These are phyloP conservation scores for Sphinx pinastri DNA, from an alignment of 2,888 invertebrate genomes.

Conservation along the genomic window DNA sequence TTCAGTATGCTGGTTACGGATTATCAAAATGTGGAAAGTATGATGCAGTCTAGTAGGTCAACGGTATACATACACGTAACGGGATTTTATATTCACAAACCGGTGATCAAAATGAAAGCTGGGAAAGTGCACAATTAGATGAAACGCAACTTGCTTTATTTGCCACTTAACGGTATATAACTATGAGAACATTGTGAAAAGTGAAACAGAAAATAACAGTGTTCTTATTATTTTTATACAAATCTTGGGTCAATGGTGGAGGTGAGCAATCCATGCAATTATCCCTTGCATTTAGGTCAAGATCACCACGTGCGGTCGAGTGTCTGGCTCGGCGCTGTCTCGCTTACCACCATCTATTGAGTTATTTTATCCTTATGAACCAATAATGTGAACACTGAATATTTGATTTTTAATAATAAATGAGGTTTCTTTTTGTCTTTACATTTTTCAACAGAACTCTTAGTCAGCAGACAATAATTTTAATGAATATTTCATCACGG, in stretches of 20 bases:
- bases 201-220: conserved; percentile 44
- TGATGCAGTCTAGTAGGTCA: conserved; percentile 67
- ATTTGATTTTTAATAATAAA: too few species aligned
- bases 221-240: conserved; percentile 35
- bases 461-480: too few species aligned
- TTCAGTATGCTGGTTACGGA: conserved; percentile 15
- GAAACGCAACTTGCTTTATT: conserved; percentile 46
- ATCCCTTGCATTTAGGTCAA: conserved; percentile 75
- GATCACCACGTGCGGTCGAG: conserved; percentile 65
- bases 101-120: conserved; percentile 74
- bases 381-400: background rate
- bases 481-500: too few species aligned
- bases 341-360: conserved; percentile 45
- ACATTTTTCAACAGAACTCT: too few species aligned
- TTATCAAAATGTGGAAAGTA: conserved; percentile 58
- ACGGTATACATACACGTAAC: conserved; percentile 60
- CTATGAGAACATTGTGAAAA: conserved; percentile 36
- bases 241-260: conserved; percentile 50
- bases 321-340: conserved; percentile 51
- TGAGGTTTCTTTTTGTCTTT: too few species aligned
- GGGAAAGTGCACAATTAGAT: conserved; percentile 75
- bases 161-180: conserved; percentile 23
- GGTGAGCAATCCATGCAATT: conserved; percentile 71
- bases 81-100: conserved; percentile 64
- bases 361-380: background rate